Evolutionary conservation across 2,888 invertebrate species (phyloP).

Genomic region (Leptarthrus brevirostris): DNA sequence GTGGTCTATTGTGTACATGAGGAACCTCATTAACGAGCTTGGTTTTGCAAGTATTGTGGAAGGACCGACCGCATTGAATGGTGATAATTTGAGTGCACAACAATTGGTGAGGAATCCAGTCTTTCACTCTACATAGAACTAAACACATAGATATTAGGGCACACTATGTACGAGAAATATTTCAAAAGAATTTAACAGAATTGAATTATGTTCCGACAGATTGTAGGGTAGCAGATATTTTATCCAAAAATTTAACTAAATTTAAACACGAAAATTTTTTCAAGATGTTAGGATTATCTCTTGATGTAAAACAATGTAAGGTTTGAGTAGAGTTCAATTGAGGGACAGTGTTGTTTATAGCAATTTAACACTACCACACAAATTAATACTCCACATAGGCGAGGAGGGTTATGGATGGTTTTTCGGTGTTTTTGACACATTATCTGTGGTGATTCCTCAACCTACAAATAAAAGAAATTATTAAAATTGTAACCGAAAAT

Average conservation of each 20-base stretch:
- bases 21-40: conserved; percentile 33
- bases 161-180: conserved; percentile 45
- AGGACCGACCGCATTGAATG: conserved; percentile 26
- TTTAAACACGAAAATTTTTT: too few relatives aligned
- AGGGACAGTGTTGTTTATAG: too few relatives aligned
- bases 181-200: conserved; percentile 22
- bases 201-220: conserved; percentile 29
- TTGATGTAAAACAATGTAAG: too few relatives aligned
- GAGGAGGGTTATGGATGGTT: too few relatives aligned
- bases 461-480: too few relatives aligned
- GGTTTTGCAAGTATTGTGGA: conserved; percentile 16
- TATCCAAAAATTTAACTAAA: conserved; percentile 20
- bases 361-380: too few relatives aligned
- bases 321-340: too few relatives aligned
- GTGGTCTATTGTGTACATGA: conserved; percentile 49
- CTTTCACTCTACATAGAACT: conserved; percentile 49
- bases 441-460: too few relatives aligned
- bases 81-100: conserved; percentile 50
- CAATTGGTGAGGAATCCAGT: conserved; percentile 43
- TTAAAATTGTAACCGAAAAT: too few relatives aligned
- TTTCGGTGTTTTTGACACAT: too few relatives aligned
- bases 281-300: too few relatives aligned
- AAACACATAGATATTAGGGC: conserved; percentile 43
- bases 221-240: conserved; percentile 41
- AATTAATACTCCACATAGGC: too few relatives aligned